Evolutionary conservation across 2,888 invertebrate species (phyloP).

Genomic region (Meandrusa payeni): DNA sequence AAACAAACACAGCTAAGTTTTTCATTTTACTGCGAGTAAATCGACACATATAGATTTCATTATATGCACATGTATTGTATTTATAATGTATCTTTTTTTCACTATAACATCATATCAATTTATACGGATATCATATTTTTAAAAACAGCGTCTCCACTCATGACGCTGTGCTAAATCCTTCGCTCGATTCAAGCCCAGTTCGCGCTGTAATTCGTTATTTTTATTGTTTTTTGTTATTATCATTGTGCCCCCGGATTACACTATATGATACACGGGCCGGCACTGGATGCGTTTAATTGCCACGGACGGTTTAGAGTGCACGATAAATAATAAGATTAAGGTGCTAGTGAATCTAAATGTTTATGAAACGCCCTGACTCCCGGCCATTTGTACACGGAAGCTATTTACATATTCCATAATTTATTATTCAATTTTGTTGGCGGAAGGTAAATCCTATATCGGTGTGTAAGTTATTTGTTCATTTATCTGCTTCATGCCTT

Average conservation of each 20-base stretch:
- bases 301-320: slow-evolving; percentile 58
- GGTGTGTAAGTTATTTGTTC: too few relatives aligned
- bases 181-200: slow-evolving; percentile 65
- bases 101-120: too few relatives aligned
- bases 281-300: slow-evolving; percentile 79
- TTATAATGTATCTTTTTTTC: too few relatives aligned
- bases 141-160: slow-evolving; percentile 12
- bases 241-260: slow-evolving; percentile 76
- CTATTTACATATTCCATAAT: slow-evolving; percentile 6
- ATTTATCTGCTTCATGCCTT: too few relatives aligned
- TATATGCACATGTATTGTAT: too few relatives aligned
- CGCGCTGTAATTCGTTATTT: slow-evolving; percentile 78
- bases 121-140: too few relatives aligned
- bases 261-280: slow-evolving; percentile 66
- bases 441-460: too few relatives aligned
- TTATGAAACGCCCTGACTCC: slow-evolving; percentile 31
- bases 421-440: slow-evolving; percentile 10
- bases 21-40: too few relatives aligned
- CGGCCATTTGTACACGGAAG: not conserved
- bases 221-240: slow-evolving; percentile 81
- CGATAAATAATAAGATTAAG: slow-evolving; percentile 78
- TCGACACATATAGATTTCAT: too few relatives aligned
- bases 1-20: too few relatives aligned
- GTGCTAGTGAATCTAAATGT: slow-evolving; percentile 56
- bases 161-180: slow-evolving; percentile 40